These are phyloP conservation scores for Notamacropus eugenii DNA, from an alignment of 2,797 vertebrate genomes.

Conservation along the genomic window DNA sequence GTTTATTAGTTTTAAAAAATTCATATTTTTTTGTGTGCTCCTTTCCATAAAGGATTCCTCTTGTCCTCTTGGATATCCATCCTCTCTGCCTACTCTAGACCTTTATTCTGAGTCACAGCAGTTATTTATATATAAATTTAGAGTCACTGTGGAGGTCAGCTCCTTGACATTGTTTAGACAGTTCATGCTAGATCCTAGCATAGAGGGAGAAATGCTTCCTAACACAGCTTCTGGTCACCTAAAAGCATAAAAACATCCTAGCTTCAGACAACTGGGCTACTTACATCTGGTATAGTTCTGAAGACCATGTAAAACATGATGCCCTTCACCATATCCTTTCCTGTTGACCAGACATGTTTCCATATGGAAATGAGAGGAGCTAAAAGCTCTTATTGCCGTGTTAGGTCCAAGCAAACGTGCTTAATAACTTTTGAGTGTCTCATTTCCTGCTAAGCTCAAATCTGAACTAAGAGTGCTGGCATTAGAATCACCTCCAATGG, in stretches of 20 bases:
- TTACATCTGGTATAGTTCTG: background rate
- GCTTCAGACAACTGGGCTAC: background rate
- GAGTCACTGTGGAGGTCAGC: constrained; percentile 13
- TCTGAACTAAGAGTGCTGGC: background rate
- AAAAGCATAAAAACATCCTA: background rate
- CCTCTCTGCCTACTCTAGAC: background rate
- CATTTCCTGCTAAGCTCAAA: background rate
- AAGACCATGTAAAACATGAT: background rate
- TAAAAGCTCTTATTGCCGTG: background rate
- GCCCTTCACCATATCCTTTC: background rate
- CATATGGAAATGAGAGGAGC: background rate
- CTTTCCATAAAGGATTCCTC: background rate
- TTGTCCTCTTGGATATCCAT: background rate
- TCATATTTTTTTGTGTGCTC: background rate
- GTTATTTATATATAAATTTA: background rate
- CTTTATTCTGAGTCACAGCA: background rate
- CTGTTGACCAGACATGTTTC: background rate
- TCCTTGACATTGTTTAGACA: background rate
- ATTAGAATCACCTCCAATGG: background rate
- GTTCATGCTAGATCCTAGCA: background rate
- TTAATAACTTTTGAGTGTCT: background rate
- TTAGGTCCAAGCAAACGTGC: background rate
- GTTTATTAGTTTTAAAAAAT: background rate
- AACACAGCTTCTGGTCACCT: background rate
- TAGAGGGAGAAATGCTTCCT: background rate